These are phyloP conservation scores for Maylandia zebra DNA, from an alignment of 2,113 vertebrate species.

Conservation along the genomic window DNA sequence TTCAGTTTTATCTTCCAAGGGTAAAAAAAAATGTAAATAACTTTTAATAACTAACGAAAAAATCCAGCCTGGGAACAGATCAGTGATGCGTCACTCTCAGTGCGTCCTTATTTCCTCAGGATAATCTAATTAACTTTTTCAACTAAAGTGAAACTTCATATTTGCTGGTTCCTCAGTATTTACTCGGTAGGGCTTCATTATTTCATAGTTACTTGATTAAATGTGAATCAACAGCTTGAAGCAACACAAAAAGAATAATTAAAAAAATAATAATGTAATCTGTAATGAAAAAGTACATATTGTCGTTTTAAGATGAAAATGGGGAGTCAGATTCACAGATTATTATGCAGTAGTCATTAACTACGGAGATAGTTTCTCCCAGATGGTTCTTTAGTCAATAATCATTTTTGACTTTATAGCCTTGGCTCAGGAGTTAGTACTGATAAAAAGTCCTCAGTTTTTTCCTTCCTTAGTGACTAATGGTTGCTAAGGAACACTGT, in stretches of 20 bases:
- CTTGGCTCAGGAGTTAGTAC: neutral
- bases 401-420: neutral
- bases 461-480: neutral
- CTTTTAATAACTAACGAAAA: neutral
- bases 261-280: neutral
- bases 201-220: neutral
- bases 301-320: neutral
- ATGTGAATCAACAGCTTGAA: neutral
- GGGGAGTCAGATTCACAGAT: neutral
- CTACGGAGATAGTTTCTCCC: neutral
- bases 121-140: too few species aligned
- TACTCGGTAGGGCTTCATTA: neutral
- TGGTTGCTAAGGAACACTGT: neutral
- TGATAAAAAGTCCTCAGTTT: neutral
- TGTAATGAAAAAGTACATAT: neutral
- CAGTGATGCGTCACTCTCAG: neutral
- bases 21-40: neutral
- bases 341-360: neutral
- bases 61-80: neutral
- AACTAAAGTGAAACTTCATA: neutral
- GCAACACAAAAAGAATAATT: neutral
- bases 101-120: fast-evolving
- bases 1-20: neutral
- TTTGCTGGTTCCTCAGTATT: neutral
- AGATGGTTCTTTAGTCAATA: neutral